Evolutionary conservation across 2,888 invertebrate species (phyloP).

Genomic region (Chrysopilus asiliformis): DNA sequence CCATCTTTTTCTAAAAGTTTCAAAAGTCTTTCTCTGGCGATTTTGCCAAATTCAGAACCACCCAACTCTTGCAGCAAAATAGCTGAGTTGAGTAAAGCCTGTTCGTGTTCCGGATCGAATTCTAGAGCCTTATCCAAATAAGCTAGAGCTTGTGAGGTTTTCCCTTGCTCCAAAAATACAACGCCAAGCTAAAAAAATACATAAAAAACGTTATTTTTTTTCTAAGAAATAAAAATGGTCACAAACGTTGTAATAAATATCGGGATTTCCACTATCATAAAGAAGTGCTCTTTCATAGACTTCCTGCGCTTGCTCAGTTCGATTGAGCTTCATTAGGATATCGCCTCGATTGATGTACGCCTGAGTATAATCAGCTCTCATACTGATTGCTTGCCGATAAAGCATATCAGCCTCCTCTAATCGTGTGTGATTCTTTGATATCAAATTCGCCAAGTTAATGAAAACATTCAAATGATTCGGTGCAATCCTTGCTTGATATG

Average conservation of each 20-base stretch:
- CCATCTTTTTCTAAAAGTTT: constrained; percentile 64
- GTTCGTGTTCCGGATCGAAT: constrained; percentile 87
- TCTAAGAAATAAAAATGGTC: neutral
- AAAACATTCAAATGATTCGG: constrained; percentile 94
- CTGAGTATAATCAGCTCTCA: constrained; percentile 91
- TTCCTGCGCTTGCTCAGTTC: constrained; percentile 86
- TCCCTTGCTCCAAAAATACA: constrained; percentile 84
- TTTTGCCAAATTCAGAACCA: constrained; percentile 60
- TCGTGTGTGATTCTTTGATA: constrained; percentile 82
- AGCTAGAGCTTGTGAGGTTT: constrained; percentile 77
- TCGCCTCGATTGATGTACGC: constrained; percentile 96
- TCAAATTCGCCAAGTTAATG: constrained; percentile 85
- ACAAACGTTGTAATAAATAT: constrained; percentile 88
- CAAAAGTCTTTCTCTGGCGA: constrained; percentile 67
- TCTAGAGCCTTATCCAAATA: constrained; percentile 88
- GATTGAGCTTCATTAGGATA: constrained; percentile 85
- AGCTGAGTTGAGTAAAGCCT: constrained; percentile 88
- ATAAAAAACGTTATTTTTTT: neutral
- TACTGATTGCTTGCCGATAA: constrained; percentile 90
- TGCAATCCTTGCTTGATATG: constrained; percentile 89
- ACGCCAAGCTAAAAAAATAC: constrained; percentile 51
- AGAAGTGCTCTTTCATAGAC: constrained; percentile 86
- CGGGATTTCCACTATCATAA: constrained; percentile 87
- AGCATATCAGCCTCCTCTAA: constrained; percentile 89
- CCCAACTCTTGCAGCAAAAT: constrained; percentile 85